Conservation (phyloP, 2,888 invertebrate genomes). For the Melanophora roralis region DNA sequence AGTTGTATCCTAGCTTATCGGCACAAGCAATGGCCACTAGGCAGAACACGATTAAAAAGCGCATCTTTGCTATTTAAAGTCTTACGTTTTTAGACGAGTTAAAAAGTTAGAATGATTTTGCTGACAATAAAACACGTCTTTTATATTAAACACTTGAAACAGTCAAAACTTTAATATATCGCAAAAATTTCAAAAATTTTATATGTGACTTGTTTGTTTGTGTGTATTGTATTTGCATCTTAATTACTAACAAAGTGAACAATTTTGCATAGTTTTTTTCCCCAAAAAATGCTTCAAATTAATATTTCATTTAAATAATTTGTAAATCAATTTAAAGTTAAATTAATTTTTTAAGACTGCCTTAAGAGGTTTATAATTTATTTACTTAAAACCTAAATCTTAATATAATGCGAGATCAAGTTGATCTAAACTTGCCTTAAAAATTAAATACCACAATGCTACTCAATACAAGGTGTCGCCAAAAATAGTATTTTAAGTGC, state of each 20-base stretch:
- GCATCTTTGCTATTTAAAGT: conserved; percentile 64
- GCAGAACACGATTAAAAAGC: conserved; percentile 67
- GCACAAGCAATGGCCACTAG: conserved; percentile 69
- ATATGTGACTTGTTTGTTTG: background rate
- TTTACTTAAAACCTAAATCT: background rate
- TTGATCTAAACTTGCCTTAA: background rate
- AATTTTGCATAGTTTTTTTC: conserved; percentile 14
- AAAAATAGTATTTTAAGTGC: no score
- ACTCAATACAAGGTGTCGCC: no score
- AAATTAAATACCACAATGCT: no score
- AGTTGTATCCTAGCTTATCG: conserved; percentile 71
- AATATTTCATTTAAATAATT: conserved; percentile 8
- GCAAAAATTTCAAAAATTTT: no score
- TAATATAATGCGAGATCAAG: background rate
- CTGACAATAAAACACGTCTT: background rate
- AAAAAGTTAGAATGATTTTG: conserved; percentile 30
- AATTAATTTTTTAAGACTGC: background rate
- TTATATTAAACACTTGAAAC: conserved; percentile 33
- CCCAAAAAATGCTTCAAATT: conserved; percentile 6
- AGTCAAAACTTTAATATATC: background rate
- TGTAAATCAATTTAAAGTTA: background rate
- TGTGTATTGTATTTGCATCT: background rate
- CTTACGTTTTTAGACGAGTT: background rate
- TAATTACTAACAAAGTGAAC: background rate
- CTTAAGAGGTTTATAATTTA: background rate